Conservation (phyloP, 2,888 invertebrate species). For the Drosophila histrio region DNA sequence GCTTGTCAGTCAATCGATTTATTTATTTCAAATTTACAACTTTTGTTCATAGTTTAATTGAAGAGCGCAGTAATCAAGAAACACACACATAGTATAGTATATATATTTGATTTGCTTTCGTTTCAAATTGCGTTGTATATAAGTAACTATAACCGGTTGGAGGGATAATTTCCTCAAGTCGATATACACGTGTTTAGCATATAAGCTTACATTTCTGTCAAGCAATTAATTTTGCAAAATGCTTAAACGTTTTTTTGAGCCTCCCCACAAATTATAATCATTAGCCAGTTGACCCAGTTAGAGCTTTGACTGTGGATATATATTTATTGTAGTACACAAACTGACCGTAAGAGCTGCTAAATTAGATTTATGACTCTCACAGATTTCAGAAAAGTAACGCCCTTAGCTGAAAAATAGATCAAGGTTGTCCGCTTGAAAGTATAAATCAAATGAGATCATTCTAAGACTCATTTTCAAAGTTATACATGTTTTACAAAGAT, state of each 20-base stretch:
- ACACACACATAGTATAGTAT: background rate
- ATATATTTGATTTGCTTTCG: background rate
- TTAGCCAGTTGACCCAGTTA: conserved; percentile 16
- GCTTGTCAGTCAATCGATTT: conserved; percentile 8
- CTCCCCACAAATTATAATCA: conserved; percentile 5
- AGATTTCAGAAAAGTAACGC: background rate
- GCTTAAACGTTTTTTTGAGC: background rate
- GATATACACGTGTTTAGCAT: background rate
- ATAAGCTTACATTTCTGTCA: background rate
- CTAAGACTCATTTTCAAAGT: no score
- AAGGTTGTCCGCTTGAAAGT: background rate
- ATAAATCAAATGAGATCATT: background rate
- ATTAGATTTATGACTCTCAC: background rate
- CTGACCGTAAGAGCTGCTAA: background rate
- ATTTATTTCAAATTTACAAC: conserved; percentile 26
- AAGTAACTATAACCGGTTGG: background rate
- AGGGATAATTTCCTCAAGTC: background rate
- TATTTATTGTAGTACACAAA: background rate
- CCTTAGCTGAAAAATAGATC: background rate
- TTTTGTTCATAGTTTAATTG: conserved; percentile 37
- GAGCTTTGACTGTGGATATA: background rate
- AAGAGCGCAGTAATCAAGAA: conserved; percentile 10
- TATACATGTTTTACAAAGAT: no score
- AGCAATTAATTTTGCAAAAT: background rate
- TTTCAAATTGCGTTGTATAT: background rate